Evolutionary conservation across 2,113 vertebrate genomes (phyloP).

Genomic region (Mus pahari): DNA sequence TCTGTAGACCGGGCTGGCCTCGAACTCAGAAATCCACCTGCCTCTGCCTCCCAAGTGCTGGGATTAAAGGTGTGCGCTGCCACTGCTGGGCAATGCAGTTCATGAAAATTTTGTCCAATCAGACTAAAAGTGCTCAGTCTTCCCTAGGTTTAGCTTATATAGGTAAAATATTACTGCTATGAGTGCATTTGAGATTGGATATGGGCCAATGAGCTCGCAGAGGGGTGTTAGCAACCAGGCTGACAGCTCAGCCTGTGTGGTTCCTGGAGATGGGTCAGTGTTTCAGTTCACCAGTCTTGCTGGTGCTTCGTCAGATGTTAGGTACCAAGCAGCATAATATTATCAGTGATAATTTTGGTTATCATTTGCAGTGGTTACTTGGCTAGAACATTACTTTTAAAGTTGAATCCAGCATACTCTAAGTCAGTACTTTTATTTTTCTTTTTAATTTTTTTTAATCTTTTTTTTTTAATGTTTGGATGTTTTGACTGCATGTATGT

Average conservation of each 20-base stretch:
- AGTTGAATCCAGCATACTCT: slow-evolving; percentile 3
- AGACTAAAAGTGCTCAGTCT: not conserved
- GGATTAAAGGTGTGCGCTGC: no score
- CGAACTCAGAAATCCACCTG: no score
- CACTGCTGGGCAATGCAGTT: no score
- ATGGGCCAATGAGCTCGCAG: not conserved
- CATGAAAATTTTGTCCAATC: not conserved
- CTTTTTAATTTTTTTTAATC: not conserved
- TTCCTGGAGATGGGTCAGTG: not conserved
- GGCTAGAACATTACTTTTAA: not conserved
- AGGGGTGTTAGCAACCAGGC: not conserved
- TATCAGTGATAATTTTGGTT: not conserved
- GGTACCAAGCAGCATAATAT: not conserved
- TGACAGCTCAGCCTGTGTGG: not conserved
- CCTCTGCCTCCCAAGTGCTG: no score
- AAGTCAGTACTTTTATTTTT: not conserved
- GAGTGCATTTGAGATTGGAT: not conserved
- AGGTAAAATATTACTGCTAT: not conserved
- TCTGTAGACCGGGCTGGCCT: no score
- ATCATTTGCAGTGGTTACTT: not conserved
- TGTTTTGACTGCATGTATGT: not conserved
- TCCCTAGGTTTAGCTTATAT: not conserved
- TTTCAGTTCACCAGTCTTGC: not conserved
- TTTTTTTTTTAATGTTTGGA: not conserved
- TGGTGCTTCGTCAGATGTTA: not conserved